Conservation (phyloP, 2,797 vertebrate genomes). For the Syngnathus acus region DNA sequence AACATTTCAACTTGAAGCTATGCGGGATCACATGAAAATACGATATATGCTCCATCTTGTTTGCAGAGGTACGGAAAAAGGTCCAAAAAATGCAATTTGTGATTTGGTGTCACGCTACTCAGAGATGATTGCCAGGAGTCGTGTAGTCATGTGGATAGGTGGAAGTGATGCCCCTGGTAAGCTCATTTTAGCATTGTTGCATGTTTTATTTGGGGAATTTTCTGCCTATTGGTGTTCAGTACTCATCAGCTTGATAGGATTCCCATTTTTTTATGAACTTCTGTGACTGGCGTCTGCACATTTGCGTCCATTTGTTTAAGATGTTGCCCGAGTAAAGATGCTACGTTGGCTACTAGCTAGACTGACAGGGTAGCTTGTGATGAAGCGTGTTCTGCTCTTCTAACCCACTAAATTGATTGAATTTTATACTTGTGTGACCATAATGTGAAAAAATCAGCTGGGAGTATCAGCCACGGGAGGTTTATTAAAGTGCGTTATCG, state of each 20-base stretch:
- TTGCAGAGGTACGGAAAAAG: neutral
- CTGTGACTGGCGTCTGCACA: neutral
- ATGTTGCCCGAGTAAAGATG: neutral
- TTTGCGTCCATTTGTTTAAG: neutral
- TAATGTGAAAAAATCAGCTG: neutral
- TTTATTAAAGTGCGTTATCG: neutral
- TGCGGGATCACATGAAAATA: neutral
- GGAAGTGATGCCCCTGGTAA: neutral
- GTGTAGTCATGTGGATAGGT: neutral
- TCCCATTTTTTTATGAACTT: slow-evolving; percentile 8
- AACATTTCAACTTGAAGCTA: neutral
- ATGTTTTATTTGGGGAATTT: too few species aligned
- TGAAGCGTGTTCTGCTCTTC: too few species aligned
- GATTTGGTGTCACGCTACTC: neutral
- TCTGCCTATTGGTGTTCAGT: too few species aligned
- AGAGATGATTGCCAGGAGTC: neutral
- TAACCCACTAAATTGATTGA: neutral
- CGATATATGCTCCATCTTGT: neutral
- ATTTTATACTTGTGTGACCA: neutral
- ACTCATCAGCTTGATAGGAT: too few species aligned
- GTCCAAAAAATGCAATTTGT: neutral
- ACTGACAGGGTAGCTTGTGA: too few species aligned
- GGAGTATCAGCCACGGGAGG: neutral
- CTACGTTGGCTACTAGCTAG: neutral
- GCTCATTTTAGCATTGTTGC: too few species aligned